These are phyloP conservation scores for Loxodonta africana DNA, from an alignment of 2,113 vertebrate species.

Conservation along the genomic window DNA sequence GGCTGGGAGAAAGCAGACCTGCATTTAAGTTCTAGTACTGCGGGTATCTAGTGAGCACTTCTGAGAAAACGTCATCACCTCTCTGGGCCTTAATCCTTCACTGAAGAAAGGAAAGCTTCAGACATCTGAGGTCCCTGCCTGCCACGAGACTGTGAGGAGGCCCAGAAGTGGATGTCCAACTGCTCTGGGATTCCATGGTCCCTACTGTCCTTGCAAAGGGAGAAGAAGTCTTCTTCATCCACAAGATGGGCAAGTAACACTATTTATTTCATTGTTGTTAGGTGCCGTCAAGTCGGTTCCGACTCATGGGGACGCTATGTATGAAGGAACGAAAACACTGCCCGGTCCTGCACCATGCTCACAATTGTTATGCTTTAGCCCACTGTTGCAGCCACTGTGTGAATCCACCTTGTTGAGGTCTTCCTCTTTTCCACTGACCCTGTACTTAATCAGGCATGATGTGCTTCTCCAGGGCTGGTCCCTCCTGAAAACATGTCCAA, in stretches of 20 bases:
- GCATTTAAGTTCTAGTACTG: neutral
- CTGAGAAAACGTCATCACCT: fast-evolving
- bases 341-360: too few species aligned
- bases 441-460: too few species aligned
- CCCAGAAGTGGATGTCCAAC: neutral
- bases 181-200: fast-evolving
- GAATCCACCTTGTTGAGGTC: too few species aligned
- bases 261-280: too few species aligned
- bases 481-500: too few species aligned
- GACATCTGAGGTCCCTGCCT: neutral
- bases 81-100: neutral
- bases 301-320: too few species aligned
- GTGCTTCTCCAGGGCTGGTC: too few species aligned
- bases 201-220: neutral
- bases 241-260: neutral
- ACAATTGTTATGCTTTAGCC: too few species aligned
- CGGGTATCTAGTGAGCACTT: fast-evolving
- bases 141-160: fast-evolving
- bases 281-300: too few species aligned
- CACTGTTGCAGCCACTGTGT: too few species aligned
- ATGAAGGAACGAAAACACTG: too few species aligned
- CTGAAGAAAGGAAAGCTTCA: neutral
- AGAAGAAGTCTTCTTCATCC: neutral
- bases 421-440: too few species aligned
- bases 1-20: neutral